phyloP scores from a whole-genome alignment of 2,888 invertebrate species.

The Agriopis leucophaearia region DNA sequence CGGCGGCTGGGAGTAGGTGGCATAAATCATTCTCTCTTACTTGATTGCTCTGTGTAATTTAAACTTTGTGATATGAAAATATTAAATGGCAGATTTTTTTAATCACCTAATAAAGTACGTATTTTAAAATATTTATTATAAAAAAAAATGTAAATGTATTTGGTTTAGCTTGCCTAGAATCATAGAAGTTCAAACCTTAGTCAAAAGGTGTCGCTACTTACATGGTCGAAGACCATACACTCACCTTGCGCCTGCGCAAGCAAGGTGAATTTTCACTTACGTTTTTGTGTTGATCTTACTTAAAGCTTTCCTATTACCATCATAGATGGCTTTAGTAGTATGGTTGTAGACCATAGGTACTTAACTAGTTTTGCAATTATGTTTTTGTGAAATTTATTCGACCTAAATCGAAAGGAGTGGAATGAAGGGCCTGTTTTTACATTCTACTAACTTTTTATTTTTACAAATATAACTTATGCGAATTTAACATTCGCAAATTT shows the following conservation, averaged over 20 bases:
- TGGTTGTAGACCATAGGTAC: conserved; percentile 9
- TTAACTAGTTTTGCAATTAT: not conserved
- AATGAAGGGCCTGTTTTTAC: not conserved
- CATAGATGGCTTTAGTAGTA: conserved; percentile 31
- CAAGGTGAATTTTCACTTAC: conserved; percentile 19
- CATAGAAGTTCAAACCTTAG: conserved; percentile 16
- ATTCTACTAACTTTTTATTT: too few relatives aligned
- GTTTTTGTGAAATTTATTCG: not conserved
- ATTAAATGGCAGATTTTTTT: too few relatives aligned
- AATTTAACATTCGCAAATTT: too few relatives aligned
- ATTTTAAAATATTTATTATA: too few relatives aligned
- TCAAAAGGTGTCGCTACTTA: conserved; percentile 57
- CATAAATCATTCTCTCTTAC: conserved; percentile 43
- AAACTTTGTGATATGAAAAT: conserved; percentile 8
- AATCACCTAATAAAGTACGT: too few relatives aligned
- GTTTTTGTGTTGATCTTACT: not conserved
- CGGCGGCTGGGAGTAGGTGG: conserved; percentile 42
- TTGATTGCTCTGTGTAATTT: conserved; percentile 41
- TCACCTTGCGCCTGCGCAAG: conserved; percentile 26
- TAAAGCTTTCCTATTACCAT: conserved; percentile 9
- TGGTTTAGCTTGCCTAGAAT: too few relatives aligned
- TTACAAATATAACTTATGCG: too few relatives aligned
- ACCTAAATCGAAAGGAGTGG: too few relatives aligned
- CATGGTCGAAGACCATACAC: conserved; percentile 57
- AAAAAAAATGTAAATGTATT: too few relatives aligned